Conservation (phyloP, 2,888 invertebrate genomes). For the Anoncus sp. region DNA sequence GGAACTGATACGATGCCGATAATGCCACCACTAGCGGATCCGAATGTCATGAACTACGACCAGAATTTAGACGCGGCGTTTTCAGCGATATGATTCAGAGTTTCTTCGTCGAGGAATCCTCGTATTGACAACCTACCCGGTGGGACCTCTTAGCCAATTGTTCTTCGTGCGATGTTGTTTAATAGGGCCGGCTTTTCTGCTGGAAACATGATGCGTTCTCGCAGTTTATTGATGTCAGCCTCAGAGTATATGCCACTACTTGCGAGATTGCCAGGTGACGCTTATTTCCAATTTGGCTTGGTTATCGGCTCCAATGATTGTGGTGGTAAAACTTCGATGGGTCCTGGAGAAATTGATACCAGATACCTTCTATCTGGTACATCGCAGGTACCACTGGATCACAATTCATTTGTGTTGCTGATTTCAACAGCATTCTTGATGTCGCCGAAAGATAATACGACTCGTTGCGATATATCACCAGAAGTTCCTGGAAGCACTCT, state of each 20-base stretch:
- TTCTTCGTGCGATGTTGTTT: constrained; percentile 49
- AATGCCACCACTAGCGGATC: constrained; percentile 34
- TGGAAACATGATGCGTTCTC: constrained; percentile 57
- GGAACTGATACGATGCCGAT: neutral
- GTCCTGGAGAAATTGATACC: neutral
- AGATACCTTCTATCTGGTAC: neutral
- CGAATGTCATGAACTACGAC: constrained; percentile 20
- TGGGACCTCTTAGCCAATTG: constrained; percentile 18
- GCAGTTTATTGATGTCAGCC: constrained; percentile 41
- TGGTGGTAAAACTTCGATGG: neutral
- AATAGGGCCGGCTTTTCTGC: constrained; percentile 50
- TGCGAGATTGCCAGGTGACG: neutral
- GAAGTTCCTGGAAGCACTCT: constrained; percentile 67
- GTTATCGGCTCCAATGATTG: neutral
- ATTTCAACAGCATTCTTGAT: constrained; percentile 27
- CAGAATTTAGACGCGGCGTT: constrained; percentile 19
- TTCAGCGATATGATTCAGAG: constrained; percentile 50
- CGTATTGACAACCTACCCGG: constrained; percentile 22
- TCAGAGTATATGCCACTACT: constrained; percentile 23
- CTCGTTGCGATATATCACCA: constrained; percentile 54
- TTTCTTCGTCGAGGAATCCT: constrained; percentile 52
- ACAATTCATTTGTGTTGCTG: constrained; percentile 26
- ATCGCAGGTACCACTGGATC: constrained; percentile 15
- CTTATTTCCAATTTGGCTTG: neutral
- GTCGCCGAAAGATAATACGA: constrained; percentile 25